Conservation (phyloP, 2,113 vertebrate genomes). For the Alligator sinensis region DNA sequence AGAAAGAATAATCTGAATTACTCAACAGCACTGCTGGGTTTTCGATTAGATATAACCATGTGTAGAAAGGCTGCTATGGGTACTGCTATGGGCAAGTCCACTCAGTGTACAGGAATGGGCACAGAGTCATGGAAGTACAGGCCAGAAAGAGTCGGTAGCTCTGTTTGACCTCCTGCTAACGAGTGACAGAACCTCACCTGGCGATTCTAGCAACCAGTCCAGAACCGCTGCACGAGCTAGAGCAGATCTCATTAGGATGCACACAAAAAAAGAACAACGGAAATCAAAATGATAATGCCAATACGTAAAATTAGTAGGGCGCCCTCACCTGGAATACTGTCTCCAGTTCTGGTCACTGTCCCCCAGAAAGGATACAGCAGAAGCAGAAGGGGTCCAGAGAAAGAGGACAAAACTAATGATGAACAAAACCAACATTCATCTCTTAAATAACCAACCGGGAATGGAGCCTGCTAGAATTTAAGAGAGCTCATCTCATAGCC, state of each 20-base stretch:
- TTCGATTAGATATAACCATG: not conserved
- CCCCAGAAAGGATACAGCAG: not conserved
- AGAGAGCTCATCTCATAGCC: not conserved
- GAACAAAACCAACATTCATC: not conserved
- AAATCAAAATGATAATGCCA: not conserved
- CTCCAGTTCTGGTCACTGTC: not conserved
- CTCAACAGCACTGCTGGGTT: accelerated
- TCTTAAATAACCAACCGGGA: not conserved
- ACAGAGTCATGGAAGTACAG: not conserved
- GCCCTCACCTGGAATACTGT: not conserved
- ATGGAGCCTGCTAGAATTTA: not conserved
- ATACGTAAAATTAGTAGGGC: not conserved
- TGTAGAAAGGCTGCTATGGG: not conserved
- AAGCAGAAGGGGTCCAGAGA: not conserved
- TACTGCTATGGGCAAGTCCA: not conserved
- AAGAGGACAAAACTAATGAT: not conserved
- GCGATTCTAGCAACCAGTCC: not conserved
- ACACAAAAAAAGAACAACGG: accelerated
- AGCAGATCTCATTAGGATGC: not conserved
- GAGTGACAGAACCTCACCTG: not conserved
- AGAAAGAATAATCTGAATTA: not conserved
- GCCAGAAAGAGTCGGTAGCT: not conserved
- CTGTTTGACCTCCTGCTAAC: not conserved
- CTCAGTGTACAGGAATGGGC: not conserved
- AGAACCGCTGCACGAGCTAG: not conserved